A percentile compares a stretch with the other conserved stretches of the same genome.
These are phyloP conservation scores for Apocheima hispidaria DNA, from an alignment of 2,888 invertebrate species.

Conservation along the genomic window DNA sequence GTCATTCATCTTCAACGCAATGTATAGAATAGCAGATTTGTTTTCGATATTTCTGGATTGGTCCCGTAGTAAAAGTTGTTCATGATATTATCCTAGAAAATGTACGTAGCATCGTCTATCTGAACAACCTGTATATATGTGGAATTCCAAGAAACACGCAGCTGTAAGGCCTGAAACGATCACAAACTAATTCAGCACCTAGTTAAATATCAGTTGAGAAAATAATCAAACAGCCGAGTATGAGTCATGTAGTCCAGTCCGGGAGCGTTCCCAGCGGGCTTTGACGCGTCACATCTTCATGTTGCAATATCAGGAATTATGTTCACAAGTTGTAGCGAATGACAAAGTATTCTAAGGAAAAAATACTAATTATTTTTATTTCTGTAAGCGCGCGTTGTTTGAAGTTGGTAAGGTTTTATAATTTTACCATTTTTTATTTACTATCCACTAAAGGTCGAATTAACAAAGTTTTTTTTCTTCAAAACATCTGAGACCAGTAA, in stretches of 20 bases:
- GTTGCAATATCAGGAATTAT: not conserved
- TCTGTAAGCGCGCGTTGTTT: not conserved
- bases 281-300: not conserved
- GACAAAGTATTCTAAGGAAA: not conserved
- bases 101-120: too few species aligned
- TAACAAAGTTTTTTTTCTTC: too few species aligned
- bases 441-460: too few species aligned
- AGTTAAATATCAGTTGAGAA: conserved; percentile 8
- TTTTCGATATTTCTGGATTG: too few species aligned
- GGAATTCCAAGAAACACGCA: not conserved
- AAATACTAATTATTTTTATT: not conserved
- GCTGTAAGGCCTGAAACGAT: not conserved
- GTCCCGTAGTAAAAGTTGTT: too few species aligned
- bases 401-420: too few species aligned
- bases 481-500: too few species aligned
- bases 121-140: too few species aligned
- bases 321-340: not conserved
- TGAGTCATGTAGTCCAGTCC: conserved; percentile 15
- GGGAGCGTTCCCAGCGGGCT: conserved; percentile 16
- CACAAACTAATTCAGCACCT: conserved; percentile 1
- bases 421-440: too few species aligned
- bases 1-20: too few species aligned
- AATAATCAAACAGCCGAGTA: conserved; percentile 8
- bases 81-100: too few species aligned
- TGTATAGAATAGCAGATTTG: too few species aligned